Percentiles rank a stretch among this genome's conserved stretches.
Conservation (phyloP, 1,140 invertebrate species). For the Adelges cooleyi region DNA sequence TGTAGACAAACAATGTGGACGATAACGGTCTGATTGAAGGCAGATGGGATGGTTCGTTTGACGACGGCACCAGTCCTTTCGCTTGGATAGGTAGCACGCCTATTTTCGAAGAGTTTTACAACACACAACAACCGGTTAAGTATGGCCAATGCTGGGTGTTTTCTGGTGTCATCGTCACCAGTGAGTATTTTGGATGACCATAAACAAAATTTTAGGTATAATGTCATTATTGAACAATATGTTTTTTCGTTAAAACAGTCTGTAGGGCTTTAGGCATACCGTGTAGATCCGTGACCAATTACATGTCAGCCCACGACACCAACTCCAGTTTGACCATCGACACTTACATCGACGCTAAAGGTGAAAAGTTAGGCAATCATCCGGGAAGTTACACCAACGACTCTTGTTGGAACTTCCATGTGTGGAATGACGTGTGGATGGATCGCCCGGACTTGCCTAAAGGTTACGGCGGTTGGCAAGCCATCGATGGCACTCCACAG, state of each 20-base stretch:
- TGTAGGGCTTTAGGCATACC: slow-evolving; percentile 54
- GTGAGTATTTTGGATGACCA: slow-evolving; percentile 35
- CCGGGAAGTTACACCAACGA: slow-evolving; percentile 48
- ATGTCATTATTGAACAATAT: no score
- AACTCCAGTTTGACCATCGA: slow-evolving; percentile 49
- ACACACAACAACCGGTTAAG: slow-evolving; percentile 51
- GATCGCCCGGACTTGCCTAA: slow-evolving; percentile 55
- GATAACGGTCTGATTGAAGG: slow-evolving; percentile 76
- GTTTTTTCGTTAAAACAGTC: slow-evolving; percentile 36
- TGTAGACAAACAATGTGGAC: slow-evolving; percentile 70
- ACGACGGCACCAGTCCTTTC: slow-evolving; percentile 51
- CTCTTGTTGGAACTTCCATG: slow-evolving; percentile 68
- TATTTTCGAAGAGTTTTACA: slow-evolving; percentile 56
- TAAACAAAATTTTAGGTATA: background rate
- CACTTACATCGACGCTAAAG: slow-evolving; percentile 48
- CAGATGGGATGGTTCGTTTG: slow-evolving; percentile 68
- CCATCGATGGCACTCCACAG: slow-evolving; percentile 65
- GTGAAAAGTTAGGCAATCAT: slow-evolving; percentile 47
- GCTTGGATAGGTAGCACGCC: slow-evolving; percentile 57
- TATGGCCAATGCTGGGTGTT: slow-evolving; percentile 78
- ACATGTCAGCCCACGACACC: slow-evolving; percentile 65
- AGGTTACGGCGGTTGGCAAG: slow-evolving; percentile 69
- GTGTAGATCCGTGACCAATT: slow-evolving; percentile 60
- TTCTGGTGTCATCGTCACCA: slow-evolving; percentile 56
- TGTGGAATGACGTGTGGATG: slow-evolving; percentile 79